These are phyloP conservation scores for Galleria mellonella DNA, from an alignment of 1,140 invertebrate genomes.

Conservation along the genomic window DNA sequence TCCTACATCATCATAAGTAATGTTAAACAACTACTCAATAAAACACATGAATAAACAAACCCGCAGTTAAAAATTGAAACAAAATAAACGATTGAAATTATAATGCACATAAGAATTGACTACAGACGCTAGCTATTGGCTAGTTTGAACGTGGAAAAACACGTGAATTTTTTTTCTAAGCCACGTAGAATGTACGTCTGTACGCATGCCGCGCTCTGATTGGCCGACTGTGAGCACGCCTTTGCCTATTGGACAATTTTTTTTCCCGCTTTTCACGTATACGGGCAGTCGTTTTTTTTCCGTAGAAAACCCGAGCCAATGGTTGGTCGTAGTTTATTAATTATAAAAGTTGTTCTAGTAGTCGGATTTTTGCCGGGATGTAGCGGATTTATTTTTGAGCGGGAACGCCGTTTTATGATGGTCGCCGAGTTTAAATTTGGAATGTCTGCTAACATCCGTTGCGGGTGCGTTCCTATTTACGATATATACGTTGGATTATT, in stretches of 20 bases:
- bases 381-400: conserved; percentile 11
- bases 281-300: conserved; percentile 54
- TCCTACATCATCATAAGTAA: too few relatives aligned
- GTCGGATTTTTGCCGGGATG: neutral
- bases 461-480: conserved; percentile 1
- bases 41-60: too few relatives aligned
- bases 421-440: conserved; percentile 48
- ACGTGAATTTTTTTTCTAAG: conserved; percentile 65
- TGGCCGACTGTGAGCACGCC: conserved; percentile 31
- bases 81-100: conserved; percentile 36
- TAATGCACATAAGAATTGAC: conserved; percentile 42
- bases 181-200: conserved; percentile 55
- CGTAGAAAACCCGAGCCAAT: conserved; percentile 61
- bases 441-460: conserved; percentile 11
- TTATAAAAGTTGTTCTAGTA: conserved; percentile 61
- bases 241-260: conserved; percentile 58
- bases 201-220: conserved; percentile 26
- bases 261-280: conserved; percentile 68
- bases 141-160: conserved; percentile 59
- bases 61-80: conserved; percentile 22
- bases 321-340: conserved; percentile 58
- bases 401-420: conserved; percentile 45
- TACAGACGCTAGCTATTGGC: conserved; percentile 41
- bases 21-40: too few relatives aligned
- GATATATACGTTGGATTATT: conserved; percentile 6